Evolutionary conservation across 2,113 vertebrate species (phyloP).

Genomic region (Myrmophylax atrothorax): DNA sequence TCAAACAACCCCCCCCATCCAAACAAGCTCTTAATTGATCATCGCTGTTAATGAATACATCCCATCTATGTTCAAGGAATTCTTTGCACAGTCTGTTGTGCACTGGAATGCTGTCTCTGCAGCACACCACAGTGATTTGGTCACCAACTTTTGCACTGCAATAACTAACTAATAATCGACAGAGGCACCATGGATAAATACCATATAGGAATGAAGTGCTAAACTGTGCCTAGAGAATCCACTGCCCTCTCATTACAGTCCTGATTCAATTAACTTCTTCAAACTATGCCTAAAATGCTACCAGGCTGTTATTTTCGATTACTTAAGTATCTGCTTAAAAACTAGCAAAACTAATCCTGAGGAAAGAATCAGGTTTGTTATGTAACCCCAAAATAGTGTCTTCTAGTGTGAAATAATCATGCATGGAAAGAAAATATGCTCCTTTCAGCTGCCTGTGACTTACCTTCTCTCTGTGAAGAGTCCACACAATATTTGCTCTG

Average conservation of each 20-base stretch:
- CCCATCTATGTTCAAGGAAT: neutral
- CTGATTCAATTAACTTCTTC: neutral
- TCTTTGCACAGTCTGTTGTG: neutral
- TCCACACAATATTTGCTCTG: neutral
- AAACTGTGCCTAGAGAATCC: neutral
- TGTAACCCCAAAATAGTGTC: neutral
- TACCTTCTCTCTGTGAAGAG: neutral
- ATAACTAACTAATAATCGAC: neutral
- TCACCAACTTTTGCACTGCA: neutral
- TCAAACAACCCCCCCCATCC: neutral
- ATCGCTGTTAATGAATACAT: neutral
- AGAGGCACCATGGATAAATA: neutral
- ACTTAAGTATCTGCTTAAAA: neutral
- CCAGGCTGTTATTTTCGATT: neutral
- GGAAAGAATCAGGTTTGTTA: neutral
- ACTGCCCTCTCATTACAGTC: neutral
- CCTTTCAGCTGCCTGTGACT: neutral
- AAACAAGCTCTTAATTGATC: neutral
- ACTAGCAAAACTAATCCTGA: neutral
- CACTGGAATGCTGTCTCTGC: neutral
- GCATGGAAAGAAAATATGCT: neutral
- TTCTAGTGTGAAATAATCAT: neutral
- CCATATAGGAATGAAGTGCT: neutral
- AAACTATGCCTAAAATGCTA: neutral
- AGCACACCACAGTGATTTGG: neutral